Evolutionary conservation across 2,113 vertebrate genomes (phyloP).

Genomic region (Phaethon lepturus): DNA sequence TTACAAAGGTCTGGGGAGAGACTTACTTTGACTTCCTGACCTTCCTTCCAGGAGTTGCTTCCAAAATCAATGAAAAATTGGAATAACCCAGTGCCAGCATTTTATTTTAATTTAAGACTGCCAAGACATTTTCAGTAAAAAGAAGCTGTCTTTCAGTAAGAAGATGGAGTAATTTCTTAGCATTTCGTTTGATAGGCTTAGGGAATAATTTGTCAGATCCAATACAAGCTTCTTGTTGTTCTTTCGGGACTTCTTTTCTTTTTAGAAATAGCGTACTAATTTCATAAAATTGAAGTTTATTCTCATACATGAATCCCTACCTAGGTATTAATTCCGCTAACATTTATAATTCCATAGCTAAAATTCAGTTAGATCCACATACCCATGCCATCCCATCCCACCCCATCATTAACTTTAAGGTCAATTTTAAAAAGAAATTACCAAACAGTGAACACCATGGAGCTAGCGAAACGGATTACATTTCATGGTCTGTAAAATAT

Average conservation of each 20-base stretch:
- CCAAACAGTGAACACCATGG: neutral
- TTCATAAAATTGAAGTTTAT: neutral
- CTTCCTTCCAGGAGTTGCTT: neutral
- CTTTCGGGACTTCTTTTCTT: neutral
- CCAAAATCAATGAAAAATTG: conserved; percentile 3
- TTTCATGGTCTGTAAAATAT: neutral
- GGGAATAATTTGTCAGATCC: neutral
- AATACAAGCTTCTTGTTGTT: neutral
- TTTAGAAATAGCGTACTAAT: neutral
- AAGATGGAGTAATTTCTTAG: neutral
- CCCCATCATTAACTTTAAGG: neutral
- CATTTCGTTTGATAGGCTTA: neutral
- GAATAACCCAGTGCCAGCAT: neutral
- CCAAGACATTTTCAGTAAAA: conserved; percentile 24
- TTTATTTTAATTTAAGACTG: neutral
- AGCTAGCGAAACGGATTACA: neutral
- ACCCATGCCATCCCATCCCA: neutral
- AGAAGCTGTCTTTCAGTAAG: neutral
- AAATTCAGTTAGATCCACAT: neutral
- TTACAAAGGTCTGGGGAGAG: neutral
- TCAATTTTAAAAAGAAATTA: neutral
- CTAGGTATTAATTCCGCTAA: neutral
- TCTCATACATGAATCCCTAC: fast-evolving
- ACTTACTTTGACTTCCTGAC: neutral
- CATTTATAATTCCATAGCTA: neutral